Evolutionary conservation across 1,140 invertebrate species (phyloP), one percentile per base, ranked within the genome.

Genomic region (Heliconius melpomene): DNA sequence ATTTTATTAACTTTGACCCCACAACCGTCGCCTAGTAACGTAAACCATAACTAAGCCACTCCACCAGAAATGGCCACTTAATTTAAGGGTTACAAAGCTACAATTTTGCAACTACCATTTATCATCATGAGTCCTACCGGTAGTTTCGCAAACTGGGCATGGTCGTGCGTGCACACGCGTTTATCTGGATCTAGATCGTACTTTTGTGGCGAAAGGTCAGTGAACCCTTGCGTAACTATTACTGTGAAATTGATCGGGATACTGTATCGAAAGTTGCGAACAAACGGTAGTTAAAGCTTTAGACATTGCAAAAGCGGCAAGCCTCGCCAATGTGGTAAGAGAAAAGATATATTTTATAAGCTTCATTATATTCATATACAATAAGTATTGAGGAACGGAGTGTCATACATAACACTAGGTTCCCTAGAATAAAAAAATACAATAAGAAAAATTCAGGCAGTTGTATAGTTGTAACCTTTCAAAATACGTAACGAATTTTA

Each of bases 151-250:
- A 89, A 75, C 32, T 83, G 84, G 86, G 84, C 75, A 84, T 84
- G 74, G 84, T 79, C 80, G 83, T 83, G 81, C 82, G 86, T 81
- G 84, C 82, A 66, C 82, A 72, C 71, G 71, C 71, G 71, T 72
- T 40, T 36, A 72, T 38, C 71, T 72, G 36, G 71, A 72, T 72
- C 36, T 72, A 72, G 71, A 72, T 72, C 71, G 71, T 72, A 90
- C 88, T 91, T 89, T 92, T 91, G 90, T 87, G 85, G 89, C 84
- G 89, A 92, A 93, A 93, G 91, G 90, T 92, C 91, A 90, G 81
- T 79, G 83, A 89, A 89, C 90, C 83, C 81, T 88, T 87, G 85
- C 78, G 85, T 74, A 82, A 84, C 74, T 71, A 76, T 71, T 74
- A 80, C 86, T 86, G 81, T 84, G 83, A 84, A 85, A 84, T 84